These are phyloP conservation scores for Fabriciana adippe DNA, from an alignment of 2,888 invertebrate species.

Conservation along the genomic window DNA sequence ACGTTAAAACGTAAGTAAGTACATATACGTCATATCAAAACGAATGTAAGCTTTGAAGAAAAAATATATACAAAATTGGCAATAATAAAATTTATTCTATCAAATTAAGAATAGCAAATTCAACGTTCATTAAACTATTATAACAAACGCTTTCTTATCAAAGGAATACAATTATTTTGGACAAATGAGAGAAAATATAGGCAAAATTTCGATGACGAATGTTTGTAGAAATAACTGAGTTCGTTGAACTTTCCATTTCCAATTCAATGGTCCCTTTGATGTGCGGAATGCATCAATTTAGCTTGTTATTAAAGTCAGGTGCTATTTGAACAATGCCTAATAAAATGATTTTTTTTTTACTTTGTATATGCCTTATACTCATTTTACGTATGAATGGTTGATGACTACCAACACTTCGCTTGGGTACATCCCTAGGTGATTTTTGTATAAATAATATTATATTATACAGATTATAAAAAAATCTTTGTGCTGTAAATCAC, in stretches of 20 bases:
- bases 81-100: no score
- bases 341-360: neutral
- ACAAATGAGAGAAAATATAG: neutral
- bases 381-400: no score
- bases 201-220: conserved; percentile 2
- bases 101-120: no score
- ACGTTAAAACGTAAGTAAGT: no score
- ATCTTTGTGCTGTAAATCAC: no score
- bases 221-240: conserved; percentile 18
- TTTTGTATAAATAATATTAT: no score
- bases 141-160: neutral
- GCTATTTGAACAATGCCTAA: conserved; percentile 19
- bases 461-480: no score
- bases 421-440: no score
- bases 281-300: conserved; percentile 23
- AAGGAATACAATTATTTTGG: neutral
- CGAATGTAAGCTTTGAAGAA: no score
- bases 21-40: no score
- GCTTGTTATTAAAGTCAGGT: conserved; percentile 27
- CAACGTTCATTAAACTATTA: neutral
- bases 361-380: neutral
- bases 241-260: conserved; percentile 28
- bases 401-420: no score
- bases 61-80: no score
- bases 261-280: conserved; percentile 30